Base-by-base conservation (phyloP, 2,113 vertebrate genomes). In the Protobothrops flavoviridis region DNA sequence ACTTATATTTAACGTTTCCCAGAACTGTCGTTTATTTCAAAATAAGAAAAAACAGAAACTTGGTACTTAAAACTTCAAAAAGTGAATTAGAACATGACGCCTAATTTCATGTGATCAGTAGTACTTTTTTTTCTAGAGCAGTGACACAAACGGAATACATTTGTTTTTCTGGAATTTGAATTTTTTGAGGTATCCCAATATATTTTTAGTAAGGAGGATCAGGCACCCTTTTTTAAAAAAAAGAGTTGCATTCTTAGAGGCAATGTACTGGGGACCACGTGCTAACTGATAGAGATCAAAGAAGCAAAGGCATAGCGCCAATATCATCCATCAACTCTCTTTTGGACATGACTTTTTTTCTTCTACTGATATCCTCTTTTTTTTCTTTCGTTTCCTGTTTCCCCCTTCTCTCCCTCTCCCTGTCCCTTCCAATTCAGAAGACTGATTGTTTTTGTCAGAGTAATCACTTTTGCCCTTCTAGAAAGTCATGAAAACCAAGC, bases 1-100 rank as follows among this genome's bases (percentile, higher is more conserved):
- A 96, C 88, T 45, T 94, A 91, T 93, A 94, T 81, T 91, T 89
- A 33, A 57, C 45, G 85, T 90, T 48, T 10, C 74, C 96, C 43
- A 56, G 4, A 1, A 0, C 91, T 95, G 92, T 86, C 91, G 48
- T 93, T 96, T 91, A 91, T 24, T 95, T 86, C 56, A 94, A 21
- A 90, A 24, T 88, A 91, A 91, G 26, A 95, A 95, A 74, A 89
- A 93, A 85, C 50, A 33, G 45, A 93, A 45, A 85, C 53, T 1
- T 91, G 52, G 0, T 3, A 6, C 74, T 93, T 95, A 50, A 91
- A 93, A 96, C 92, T 89, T 33, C 90, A 74, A 92, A 91, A 92
- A 92, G 85, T 93, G 89, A 94, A 90, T 95, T 90, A 93, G 90
- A 81, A 8, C 33, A 81, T 81, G 15, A n/a, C 69, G 39, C 69